A percentile compares a stretch with the other conserved stretches of the same genome.
Evolutionary conservation across 2,888 invertebrate genomes (phyloP).

Genomic region (Oxyteleia sp.): DNA sequence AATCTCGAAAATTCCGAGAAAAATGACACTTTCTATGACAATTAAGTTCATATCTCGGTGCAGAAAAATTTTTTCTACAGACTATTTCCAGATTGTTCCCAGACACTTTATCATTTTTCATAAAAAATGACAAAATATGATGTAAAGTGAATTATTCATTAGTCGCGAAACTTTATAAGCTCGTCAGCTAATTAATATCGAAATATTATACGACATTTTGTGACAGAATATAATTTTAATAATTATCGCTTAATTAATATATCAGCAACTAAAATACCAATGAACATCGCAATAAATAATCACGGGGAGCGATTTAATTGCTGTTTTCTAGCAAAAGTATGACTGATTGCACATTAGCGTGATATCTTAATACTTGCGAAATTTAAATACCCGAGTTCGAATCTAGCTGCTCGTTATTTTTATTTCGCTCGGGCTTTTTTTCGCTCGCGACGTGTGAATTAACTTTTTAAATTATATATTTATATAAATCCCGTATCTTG

Average conservation of each 20-base stretch:
- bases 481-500: conserved; percentile 42
- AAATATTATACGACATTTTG: conserved; percentile 24
- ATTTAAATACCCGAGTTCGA: conserved; percentile 13
- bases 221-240: conserved; percentile 40
- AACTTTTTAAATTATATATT: conserved; percentile 24
- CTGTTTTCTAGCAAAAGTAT: conserved; percentile 30
- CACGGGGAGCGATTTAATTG: conserved; percentile 36
- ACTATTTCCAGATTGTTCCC: too few relatives aligned
- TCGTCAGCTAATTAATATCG: conserved; percentile 3
- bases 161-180: conserved; percentile 16
- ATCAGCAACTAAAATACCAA: conserved; percentile 33
- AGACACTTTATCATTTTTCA: too few relatives aligned
- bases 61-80: too few relatives aligned
- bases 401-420: conserved; percentile 6
- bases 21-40: too few relatives aligned
- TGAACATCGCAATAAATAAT: conserved; percentile 36
- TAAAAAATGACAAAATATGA: too few relatives aligned
- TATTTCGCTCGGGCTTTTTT: conserved; percentile 1
- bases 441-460: neutral
- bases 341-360: conserved; percentile 38
- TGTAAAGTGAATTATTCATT: too few relatives aligned
- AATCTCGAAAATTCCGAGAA: too few relatives aligned
- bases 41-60: too few relatives aligned
- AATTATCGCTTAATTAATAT: conserved; percentile 35
- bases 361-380: conserved; percentile 54